These are phyloP conservation scores for Operophtera brumata DNA, from an alignment of 2,888 invertebrate species.

Conservation along the genomic window DNA sequence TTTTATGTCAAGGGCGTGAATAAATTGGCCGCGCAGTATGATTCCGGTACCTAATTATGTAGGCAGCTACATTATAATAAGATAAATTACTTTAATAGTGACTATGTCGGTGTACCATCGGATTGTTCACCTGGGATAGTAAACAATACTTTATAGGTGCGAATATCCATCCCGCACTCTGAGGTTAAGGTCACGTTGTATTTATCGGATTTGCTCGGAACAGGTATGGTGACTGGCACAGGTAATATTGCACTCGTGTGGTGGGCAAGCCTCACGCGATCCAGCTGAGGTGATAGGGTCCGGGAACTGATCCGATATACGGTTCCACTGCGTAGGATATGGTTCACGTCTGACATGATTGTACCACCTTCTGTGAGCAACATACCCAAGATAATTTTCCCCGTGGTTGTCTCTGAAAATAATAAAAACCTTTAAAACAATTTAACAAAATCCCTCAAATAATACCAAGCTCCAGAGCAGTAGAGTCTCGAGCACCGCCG, in stretches of 20 bases:
- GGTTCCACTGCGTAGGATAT: slow-evolving; percentile 56
- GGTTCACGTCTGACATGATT: slow-evolving; percentile 59
- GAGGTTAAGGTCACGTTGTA: slow-evolving; percentile 66
- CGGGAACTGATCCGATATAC: slow-evolving; percentile 56
- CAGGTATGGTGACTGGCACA: slow-evolving; percentile 57
- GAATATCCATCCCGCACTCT: slow-evolving; percentile 70
- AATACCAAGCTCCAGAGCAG: no score
- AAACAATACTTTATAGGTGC: slow-evolving; percentile 65
- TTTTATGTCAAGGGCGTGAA: slow-evolving; percentile 14
- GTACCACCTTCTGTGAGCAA: slow-evolving; percentile 65
- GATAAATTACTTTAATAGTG: background rate
- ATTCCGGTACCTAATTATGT: slow-evolving; percentile 16
- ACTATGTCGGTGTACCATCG: background rate
- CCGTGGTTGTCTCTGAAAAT: slow-evolving; percentile 61
- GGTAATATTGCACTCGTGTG: slow-evolving; percentile 53
- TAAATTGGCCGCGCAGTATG: slow-evolving; percentile 12
- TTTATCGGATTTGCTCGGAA: slow-evolving; percentile 55
- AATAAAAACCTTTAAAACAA: background rate
- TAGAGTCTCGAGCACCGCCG: no score
- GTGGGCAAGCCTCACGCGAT: slow-evolving; percentile 52
- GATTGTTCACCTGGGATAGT: no score
- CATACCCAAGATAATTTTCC: slow-evolving; percentile 62
- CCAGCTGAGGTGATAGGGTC: slow-evolving; percentile 49
- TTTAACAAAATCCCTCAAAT: background rate
- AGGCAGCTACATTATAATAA: background rate